Evolutionary conservation across 2,888 invertebrate species (phyloP), one percentile per base, ranked within the genome.

Genomic region (Zhuqinia jingwanae): DNA sequence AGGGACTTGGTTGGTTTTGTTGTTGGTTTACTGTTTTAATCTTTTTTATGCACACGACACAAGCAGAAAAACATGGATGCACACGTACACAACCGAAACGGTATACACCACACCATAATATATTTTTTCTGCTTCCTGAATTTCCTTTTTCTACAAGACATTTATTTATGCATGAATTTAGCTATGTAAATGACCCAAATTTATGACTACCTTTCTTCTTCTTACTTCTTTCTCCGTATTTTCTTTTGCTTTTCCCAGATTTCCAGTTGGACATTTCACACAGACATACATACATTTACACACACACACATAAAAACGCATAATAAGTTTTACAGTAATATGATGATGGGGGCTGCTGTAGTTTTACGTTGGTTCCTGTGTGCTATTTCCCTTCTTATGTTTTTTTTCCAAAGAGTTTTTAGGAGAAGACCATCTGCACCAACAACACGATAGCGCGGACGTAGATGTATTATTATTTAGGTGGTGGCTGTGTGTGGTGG

Each of bases 111-210:
- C n/a, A n/a, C n/a, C n/a, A n/a, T n/a, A n/a, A n/a, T n/a, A n/a
- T n/a, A n/a, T 47, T 73, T 50, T 73, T 73, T 75, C 47, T 50
- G 65, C 83, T 76, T 83, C 75, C 76, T 76, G 76, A 36, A 8
- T 76, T 76, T 56, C 83, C 83, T 76, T 83, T 83, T 83, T 83
- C 75, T 76, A 42, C 58, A 20, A 76, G 85, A 85, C 85, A 85
- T 85, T 85, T 85, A 85, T 85, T 85, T 85, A 85, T 85, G 79
- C 85, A 85, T 85, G 85, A 85, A 65, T 70, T 42, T 85, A 78
- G 53, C 73, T 84, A 85, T 85, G 79, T 85, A 85, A 85, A 85
- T 85, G 85, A 85, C 79, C 85, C 50, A 70, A 85, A 85, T 85
- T 85, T 85, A 85, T 85, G 85, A 79, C 85, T 79, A 85, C 36